phyloP scores from a whole-genome alignment of 2,113 vertebrate species.

The Muntiacus reevesi region DNA sequence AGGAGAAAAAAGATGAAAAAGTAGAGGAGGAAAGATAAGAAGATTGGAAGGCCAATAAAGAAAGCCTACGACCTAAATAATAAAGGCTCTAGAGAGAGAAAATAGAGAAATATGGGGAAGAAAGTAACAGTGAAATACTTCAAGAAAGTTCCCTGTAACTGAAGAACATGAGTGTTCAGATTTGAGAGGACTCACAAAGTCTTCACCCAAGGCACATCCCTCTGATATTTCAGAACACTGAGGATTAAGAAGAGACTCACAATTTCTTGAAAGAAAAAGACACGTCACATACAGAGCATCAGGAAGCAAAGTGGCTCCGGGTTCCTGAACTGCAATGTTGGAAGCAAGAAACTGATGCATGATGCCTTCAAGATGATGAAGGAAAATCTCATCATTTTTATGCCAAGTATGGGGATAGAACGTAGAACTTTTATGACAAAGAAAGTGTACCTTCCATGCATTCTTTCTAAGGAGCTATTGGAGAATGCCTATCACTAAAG shows the following conservation, averaged over 20 bases:
- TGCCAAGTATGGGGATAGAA: neutral
- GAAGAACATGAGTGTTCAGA: neutral
- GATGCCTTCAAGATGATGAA: neutral
- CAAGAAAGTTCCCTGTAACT: neutral
- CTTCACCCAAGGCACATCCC: neutral
- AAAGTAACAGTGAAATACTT: neutral
- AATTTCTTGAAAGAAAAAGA: neutral
- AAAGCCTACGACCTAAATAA: neutral
- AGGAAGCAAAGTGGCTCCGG: neutral
- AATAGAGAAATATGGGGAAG: neutral
- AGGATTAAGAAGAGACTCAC: neutral
- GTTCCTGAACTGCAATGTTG: neutral
- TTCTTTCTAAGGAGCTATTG: neutral
- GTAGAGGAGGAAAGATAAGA: neutral
- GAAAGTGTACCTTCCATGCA: neutral
- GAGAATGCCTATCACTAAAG: neutral
- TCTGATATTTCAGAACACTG: neutral
- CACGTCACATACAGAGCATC: neutral
- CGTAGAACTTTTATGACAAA: neutral
- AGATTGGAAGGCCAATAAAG: neutral
- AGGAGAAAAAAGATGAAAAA: neutral
- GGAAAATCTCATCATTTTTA: neutral
- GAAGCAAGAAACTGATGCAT: neutral
- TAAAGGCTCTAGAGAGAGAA: neutral
- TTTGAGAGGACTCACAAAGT: neutral